Evolutionary conservation across 2,113 vertebrate species (phyloP).

Genomic region (Prochilodus magdalenae): DNA sequence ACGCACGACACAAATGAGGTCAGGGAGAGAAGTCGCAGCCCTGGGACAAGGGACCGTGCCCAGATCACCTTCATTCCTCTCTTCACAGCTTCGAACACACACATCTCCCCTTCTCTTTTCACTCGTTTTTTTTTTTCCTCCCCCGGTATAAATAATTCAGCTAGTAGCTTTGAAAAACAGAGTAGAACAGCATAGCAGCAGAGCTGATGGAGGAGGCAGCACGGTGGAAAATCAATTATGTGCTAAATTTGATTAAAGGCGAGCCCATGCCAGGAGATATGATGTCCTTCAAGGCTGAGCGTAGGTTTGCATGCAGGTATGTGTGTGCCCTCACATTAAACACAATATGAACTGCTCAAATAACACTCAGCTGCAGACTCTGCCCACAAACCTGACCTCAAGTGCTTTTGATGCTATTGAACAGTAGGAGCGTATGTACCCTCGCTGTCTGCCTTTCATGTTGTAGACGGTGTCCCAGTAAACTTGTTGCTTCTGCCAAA

Average conservation of each 20-base stretch:
- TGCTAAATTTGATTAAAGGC: slow-evolving; percentile 57
- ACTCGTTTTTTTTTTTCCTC: not conserved
- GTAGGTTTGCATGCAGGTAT: slow-evolving; percentile 4
- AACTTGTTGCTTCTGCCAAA: not conserved
- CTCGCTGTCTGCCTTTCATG: not conserved
- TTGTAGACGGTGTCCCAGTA: not conserved
- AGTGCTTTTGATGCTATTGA: not conserved
- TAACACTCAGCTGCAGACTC: slow-evolving; percentile 26
- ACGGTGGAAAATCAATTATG: slow-evolving; percentile 51
- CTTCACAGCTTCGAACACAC: slow-evolving; percentile 56
- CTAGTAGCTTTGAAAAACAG: slow-evolving; percentile 33
- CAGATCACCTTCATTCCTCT: slow-evolving; percentile 7
- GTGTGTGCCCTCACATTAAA: slow-evolving; percentile 27
- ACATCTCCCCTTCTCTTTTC: not conserved
- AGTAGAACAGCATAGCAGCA: slow-evolving; percentile 34
- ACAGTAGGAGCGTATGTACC: not conserved
- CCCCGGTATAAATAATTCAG: slow-evolving; percentile 51
- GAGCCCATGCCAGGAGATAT: slow-evolving; percentile 38
- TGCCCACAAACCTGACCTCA: not conserved
- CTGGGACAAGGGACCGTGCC: slow-evolving; percentile 35
- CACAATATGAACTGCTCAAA: slow-evolving; percentile 11
- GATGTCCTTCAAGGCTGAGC: slow-evolving; percentile 36
- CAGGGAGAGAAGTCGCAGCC: slow-evolving; percentile 51
- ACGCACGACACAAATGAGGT: slow-evolving; percentile 55
- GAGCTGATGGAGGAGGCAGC: slow-evolving; percentile 25